phyloP scores from a whole-genome alignment of 2,113 vertebrate species.

The Haplochromis vanheusdeni region DNA sequence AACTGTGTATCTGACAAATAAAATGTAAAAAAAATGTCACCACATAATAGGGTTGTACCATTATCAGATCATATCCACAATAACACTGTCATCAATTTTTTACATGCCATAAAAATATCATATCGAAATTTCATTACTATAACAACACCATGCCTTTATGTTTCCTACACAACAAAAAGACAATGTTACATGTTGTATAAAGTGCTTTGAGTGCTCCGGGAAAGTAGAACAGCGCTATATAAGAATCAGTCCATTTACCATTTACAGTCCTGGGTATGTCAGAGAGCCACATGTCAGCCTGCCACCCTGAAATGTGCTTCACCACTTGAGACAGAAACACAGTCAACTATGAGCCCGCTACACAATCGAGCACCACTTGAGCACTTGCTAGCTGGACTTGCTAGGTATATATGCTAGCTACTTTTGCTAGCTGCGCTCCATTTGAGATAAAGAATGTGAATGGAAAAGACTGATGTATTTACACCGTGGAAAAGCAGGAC shows the following conservation, averaged over 20 bases:
- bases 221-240: neutral
- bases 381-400: neutral
- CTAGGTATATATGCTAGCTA: neutral
- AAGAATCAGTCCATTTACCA: neutral
- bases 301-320: neutral
- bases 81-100: neutral
- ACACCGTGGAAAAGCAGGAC: neutral
- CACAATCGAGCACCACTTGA: neutral
- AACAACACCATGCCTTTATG: neutral
- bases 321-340: neutral
- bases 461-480: neutral
- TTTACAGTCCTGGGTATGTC: neutral
- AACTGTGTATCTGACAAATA: neutral
- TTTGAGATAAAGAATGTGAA: neutral
- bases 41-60: neutral
- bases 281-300: neutral
- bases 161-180: neutral
- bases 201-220: neutral
- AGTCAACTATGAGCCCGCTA: neutral
- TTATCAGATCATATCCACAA: neutral
- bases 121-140: neutral
- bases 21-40: rapidly evolving
- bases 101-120: neutral
- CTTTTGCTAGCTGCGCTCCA: neutral
- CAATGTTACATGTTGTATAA: neutral